phyloP scores from a whole-genome alignment of 2,113 vertebrate species.

The Coptodon rendalli region DNA sequence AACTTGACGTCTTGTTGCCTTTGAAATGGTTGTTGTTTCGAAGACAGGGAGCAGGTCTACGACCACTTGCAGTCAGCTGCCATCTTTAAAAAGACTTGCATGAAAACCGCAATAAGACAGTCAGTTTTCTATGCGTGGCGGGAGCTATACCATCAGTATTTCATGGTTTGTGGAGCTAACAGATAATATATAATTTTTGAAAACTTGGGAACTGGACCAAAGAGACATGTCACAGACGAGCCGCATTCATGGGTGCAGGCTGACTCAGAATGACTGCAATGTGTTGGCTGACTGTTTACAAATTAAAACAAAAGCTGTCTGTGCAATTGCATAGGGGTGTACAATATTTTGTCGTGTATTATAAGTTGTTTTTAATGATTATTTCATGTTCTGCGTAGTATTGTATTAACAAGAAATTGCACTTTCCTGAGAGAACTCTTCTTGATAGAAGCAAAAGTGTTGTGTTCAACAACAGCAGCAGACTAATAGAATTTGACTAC shows the following conservation, averaged over 20 bases:
- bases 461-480: neutral
- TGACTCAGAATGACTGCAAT: neutral
- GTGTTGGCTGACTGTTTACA: neutral
- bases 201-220: neutral
- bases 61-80: neutral
- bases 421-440: neutral
- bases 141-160: neutral
- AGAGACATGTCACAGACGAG: neutral
- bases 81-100: neutral
- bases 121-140: neutral
- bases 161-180: neutral
- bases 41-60: neutral
- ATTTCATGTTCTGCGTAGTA: neutral
- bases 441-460: neutral
- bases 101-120: neutral
- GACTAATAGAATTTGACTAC: neutral
- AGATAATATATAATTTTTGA: neutral
- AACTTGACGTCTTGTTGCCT: neutral
- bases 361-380: neutral
- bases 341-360: neutral
- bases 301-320: neutral
- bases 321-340: neutral
- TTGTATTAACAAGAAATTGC: neutral
- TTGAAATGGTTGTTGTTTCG: neutral
- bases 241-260: neutral